Evolutionary conservation across 2,113 vertebrate genomes (phyloP).

Genomic region (Eurypyga helias): DNA sequence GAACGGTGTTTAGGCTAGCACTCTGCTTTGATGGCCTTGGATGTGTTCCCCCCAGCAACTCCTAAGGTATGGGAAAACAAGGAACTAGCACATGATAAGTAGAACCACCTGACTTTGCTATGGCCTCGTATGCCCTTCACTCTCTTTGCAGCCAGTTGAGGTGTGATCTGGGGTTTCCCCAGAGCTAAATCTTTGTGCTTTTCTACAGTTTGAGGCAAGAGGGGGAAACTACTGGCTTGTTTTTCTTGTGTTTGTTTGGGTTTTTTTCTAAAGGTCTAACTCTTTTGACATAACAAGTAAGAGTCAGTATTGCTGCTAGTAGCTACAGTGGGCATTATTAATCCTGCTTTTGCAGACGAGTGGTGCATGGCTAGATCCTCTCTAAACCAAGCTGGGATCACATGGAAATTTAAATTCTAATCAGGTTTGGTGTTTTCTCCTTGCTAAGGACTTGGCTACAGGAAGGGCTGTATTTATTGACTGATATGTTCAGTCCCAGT

Average conservation of each 20-base stretch:
- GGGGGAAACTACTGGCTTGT: background rate
- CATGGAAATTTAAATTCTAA: background rate
- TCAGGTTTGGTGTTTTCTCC: background rate
- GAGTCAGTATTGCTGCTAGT: background rate
- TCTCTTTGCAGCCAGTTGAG: background rate
- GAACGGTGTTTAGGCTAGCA: background rate
- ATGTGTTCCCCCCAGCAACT: background rate
- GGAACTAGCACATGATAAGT: slow-evolving; percentile 1
- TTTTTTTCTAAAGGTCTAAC: slow-evolving; percentile 1
- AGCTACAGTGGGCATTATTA: background rate
- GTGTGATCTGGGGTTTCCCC: slow-evolving; percentile 26
- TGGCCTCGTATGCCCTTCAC: slow-evolving; percentile 30
- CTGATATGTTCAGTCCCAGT: background rate
- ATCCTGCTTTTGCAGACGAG: background rate
- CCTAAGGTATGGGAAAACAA: background rate
- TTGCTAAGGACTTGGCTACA: background rate
- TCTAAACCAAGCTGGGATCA: background rate
- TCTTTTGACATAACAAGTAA: background rate
- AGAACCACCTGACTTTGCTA: background rate
- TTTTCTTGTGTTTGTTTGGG: background rate
- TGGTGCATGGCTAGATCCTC: background rate
- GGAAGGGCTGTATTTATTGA: background rate
- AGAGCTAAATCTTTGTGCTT: background rate
- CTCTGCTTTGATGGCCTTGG: slow-evolving; percentile 9
- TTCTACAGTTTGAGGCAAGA: slow-evolving; percentile 28